Evolutionary conservation across 2,888 invertebrate genomes (phyloP), one percentile per base, ranked within the genome.

Genomic region (Drosophila quasianomalipes): DNA sequence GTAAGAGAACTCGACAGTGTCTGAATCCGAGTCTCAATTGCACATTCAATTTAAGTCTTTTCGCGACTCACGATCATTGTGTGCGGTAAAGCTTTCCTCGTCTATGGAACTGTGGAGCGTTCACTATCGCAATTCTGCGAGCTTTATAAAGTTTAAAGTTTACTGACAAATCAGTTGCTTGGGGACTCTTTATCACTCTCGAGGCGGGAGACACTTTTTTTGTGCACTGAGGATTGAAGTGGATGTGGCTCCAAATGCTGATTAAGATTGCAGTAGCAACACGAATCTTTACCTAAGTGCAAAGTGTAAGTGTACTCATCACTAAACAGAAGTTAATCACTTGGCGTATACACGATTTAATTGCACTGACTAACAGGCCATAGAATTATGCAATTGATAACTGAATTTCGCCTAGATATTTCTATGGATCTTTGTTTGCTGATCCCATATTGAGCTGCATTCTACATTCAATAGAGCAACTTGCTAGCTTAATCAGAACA

Each of bases 21-120:
- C 85, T 91, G 91, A 90, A 79, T 84, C 79, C 68, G 83, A 79
- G 76, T 74, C 75, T 61, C 79, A 72, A 72, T 76, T 75, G 71
- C 70, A 58, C 80, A 81, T 80, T 81, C 79, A 91, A 90, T 91
- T 90, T 91, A 91, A 91, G 83, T 85, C 82, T 74, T 85, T 82
- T 71, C 70, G 77, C 61, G 52, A 67, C 64, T 63, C 65, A 65
- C 88, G 86, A 85, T 87, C 83, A 71, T 44, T 22, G 26, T 47
- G 47, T 28, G 39, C 30, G 64, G 37, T 58, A 65, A 85, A 85
- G 86, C 83, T 85, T 51, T 58, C 58, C 5, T 16, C 1, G 39
- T 26, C 14, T 0, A 51, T 31, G 35, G 10, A 54, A 52, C 73
- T 67, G 53, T 4, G 31, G 54, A 53, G 69, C 72, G 59, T 73